Conservation (phyloP, 2,113 vertebrate species). For the Cettia cetti region DNA sequence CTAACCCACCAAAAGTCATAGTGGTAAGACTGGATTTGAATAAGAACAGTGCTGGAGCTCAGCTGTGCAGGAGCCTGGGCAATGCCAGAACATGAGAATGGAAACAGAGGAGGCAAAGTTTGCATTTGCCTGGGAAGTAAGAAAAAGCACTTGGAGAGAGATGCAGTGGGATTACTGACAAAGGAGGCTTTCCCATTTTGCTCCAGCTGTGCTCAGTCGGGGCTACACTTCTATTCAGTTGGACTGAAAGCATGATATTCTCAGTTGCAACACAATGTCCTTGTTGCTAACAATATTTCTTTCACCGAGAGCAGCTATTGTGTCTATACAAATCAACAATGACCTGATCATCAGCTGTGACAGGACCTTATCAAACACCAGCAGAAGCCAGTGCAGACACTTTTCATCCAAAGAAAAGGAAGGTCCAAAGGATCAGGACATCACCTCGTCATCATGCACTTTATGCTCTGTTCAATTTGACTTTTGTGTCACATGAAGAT, state of each 20-base stretch:
- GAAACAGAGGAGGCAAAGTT: background rate
- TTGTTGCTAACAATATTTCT: background rate
- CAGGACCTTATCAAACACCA: background rate
- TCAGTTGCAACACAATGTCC: background rate
- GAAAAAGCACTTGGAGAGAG: background rate
- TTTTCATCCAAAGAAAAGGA: background rate
- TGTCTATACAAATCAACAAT: background rate
- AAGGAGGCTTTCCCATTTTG: background rate
- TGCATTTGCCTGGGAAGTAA: background rate
- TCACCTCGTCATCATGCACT: background rate
- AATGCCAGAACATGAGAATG: background rate
- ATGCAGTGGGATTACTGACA: background rate
- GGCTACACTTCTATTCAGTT: background rate
- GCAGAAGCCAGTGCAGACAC: background rate
- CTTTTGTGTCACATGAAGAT: background rate
- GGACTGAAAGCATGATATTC: background rate
- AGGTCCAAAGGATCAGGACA: background rate
- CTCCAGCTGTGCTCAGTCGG: background rate
- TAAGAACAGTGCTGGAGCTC: background rate
- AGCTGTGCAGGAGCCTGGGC: background rate
- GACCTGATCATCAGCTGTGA: background rate
- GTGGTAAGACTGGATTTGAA: background rate
- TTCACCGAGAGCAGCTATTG: background rate
- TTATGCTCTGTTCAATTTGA: background rate
- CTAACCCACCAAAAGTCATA: background rate